These are phyloP conservation scores for Trematomus loennbergii DNA, from an alignment of 2,113 vertebrate genomes.

Conservation along the genomic window DNA sequence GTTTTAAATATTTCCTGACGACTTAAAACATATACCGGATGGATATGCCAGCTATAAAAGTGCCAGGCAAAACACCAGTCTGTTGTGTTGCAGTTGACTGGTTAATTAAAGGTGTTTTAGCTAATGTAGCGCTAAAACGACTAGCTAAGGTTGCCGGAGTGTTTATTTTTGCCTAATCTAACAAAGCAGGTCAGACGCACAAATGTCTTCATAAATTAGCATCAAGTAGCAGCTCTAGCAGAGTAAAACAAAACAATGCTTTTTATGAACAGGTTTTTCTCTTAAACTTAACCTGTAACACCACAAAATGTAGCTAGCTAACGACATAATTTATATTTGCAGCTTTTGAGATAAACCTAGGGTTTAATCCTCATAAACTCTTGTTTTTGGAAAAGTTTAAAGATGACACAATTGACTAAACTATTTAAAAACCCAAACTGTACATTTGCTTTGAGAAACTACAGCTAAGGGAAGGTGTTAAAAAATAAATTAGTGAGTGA, in stretches of 20 bases:
- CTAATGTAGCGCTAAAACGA: not conserved
- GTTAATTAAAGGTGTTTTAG: not conserved
- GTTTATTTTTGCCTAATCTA: no score
- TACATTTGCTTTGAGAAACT: not conserved
- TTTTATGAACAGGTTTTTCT: no score
- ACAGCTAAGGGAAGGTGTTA: not conserved
- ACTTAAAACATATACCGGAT: not conserved
- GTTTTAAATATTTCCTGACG: not conserved
- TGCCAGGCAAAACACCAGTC: not conserved
- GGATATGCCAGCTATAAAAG: no score
- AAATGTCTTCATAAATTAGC: not conserved
- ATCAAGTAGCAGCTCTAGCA: not conserved
- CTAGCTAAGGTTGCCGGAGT: not conserved
- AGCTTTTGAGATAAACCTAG: not conserved
- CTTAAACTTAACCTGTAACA: not conserved
- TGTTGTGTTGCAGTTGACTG: not conserved
- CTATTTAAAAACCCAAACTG: not conserved
- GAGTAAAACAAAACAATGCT: no score
- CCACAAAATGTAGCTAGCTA: not conserved
- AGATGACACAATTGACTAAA: not conserved
- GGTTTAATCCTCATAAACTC: not conserved
- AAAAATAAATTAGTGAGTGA: not conserved
- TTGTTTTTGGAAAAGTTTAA: not conserved
- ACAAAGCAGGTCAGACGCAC: not conserved
- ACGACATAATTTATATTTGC: not conserved